Evolutionary conservation across 2,888 invertebrate species (phyloP).

Genomic region (Eristalinus aeneus): DNA sequence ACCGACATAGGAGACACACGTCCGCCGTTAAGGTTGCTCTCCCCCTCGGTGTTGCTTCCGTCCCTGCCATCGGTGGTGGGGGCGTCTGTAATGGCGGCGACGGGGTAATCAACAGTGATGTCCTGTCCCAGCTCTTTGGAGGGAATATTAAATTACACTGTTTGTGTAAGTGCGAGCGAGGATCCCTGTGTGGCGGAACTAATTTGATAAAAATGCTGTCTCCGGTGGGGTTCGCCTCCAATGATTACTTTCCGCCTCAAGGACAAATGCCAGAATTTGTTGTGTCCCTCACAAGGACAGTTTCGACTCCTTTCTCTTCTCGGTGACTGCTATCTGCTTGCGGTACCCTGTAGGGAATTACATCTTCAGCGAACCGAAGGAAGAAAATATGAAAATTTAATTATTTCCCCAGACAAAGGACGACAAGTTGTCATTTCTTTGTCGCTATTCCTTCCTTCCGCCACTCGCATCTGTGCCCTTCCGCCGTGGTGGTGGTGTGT

Average conservation of each 20-base stretch:
- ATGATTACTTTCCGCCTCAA: constrained; percentile 56
- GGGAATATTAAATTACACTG: constrained; percentile 64
- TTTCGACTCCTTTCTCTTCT: too few relatives aligned
- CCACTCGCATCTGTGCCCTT: not conserved
- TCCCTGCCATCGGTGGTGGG: constrained; percentile 12
- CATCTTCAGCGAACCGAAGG: constrained; percentile 48
- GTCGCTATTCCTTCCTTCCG: not conserved
- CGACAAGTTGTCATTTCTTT: constrained; percentile 65
- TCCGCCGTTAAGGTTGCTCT: constrained; percentile 36
- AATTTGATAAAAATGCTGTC: constrained; percentile 70
- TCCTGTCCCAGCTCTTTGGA: constrained; percentile 27
- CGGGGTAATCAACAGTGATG: constrained; percentile 63
- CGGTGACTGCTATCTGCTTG: not conserved
- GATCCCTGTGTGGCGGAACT: constrained; percentile 50
- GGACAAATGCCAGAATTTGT: constrained; percentile 65
- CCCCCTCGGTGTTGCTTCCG: not conserved
- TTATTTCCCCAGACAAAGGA: constrained; percentile 66
- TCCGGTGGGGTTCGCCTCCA: constrained; percentile 52
- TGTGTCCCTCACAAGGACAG: constrained; percentile 53
- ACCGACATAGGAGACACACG: constrained; percentile 47
- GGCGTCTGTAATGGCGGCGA: too few relatives aligned
- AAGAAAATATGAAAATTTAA: constrained; percentile 70
- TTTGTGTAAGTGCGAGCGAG: constrained; percentile 4
- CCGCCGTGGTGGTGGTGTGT: not conserved
- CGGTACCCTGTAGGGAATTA: constrained; percentile 60